Evolutionary conservation across 2,113 vertebrate species (phyloP), one percentile per base, ranked within the genome.

Genomic region (Ochotona princeps): DNA sequence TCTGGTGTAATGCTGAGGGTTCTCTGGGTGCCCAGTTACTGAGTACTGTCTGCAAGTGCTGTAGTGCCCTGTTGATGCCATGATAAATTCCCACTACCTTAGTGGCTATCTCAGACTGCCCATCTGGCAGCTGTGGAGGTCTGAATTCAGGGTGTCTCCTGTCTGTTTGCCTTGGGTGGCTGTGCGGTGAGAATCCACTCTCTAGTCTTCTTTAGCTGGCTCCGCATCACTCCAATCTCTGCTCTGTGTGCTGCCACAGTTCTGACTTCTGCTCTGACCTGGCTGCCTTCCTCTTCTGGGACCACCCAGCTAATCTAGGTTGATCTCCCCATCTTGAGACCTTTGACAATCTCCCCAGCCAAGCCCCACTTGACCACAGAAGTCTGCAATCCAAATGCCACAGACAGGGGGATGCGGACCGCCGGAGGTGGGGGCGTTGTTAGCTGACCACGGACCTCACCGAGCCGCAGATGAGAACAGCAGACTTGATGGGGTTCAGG

Each of bases 1-100:
- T 86, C 67, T 73, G 63, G 44, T 65, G 13, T 18, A 11, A 18
- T 1, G 12, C 38, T n/a, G 25, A n/a, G 44, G n/a, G 47, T 60
- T 89, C 61, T 93, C 14, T 21, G 5, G 17, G 35, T 65, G 26
- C 21, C 30, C 15, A 26, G 30, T 20, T 30, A 8, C 21, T 66
- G 51, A 66, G 44, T 49, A 9, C 35, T 60, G 28, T 18, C 25
- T 20, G 72, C 49, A 60, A 32, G 28, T 76, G 83, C 81, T 80
- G 78, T 51, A 35, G 44, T 92, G 91, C 93, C 65, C 76, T 76
- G 21, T 66, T 80, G 26, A 49, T 79, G 83, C 76, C 75, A 11
- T 91, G 73, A 95, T 54, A 89, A 85, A 73, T 87, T 44, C 44
- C 60, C 17, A 63, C 28, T 63, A 66, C 70, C 8, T 38, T 83